phyloP scores from a whole-genome alignment of 2,797 vertebrate genomes.

The Gephyroberyx darwinii region DNA sequence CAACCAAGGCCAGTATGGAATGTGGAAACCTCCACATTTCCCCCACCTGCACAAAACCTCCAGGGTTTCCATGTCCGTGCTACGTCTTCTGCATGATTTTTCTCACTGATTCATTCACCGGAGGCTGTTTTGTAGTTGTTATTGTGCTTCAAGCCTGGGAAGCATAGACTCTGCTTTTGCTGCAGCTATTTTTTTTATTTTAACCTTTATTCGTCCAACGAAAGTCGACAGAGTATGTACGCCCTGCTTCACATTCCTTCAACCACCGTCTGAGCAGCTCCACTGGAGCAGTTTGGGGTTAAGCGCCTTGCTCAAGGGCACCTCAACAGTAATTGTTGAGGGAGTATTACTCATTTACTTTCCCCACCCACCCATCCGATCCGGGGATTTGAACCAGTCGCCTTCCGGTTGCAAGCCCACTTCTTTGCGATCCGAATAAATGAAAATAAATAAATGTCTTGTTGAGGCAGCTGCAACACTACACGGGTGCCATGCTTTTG shows the following conservation, averaged over 20 bases:
- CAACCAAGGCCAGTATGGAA: constrained; percentile 12
- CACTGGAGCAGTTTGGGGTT: no score
- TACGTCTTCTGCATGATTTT: not conserved
- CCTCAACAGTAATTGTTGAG: no score
- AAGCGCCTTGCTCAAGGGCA: no score
- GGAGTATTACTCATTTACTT: no score
- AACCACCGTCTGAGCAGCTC: no score
- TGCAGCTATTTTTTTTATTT: no score
- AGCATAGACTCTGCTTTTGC: not conserved
- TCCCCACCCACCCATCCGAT: no score
- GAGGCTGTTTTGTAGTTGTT: not conserved
- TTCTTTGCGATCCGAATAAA: not conserved
- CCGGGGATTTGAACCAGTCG: no score
- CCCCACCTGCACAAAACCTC: not conserved
- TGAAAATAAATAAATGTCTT: not conserved
- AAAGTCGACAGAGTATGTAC: no score
- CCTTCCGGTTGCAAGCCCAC: no score
- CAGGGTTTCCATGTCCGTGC: not conserved
- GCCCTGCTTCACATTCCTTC: no score
- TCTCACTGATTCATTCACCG: not conserved
- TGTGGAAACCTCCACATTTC: not conserved
- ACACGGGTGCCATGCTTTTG: not conserved
- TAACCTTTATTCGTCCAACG: no score
- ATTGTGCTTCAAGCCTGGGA: not conserved
- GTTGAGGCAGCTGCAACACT: not conserved